Base-by-base conservation (phyloP, 2,797 vertebrate species). In the Mormyrus proboscirostris region DNA sequence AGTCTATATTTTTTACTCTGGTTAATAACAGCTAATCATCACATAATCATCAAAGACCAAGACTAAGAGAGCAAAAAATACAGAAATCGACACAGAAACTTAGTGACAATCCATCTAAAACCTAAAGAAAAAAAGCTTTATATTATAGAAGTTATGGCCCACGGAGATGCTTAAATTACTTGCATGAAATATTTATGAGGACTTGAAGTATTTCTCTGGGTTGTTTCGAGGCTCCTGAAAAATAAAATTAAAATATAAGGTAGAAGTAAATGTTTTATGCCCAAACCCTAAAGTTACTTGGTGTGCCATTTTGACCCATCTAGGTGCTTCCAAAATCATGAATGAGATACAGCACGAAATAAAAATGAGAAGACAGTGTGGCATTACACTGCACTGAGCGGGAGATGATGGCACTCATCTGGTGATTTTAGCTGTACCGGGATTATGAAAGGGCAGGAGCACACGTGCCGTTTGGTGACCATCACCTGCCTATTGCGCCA, bases 181-280 rank as follows among this genome's bases (percentile, higher is more conserved):
- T 47, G 9, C 53, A 89, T 89, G 51, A 89, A 84, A 89, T 84
- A 89, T 89, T 33, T 47, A 89, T 83, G n/a, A 25, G 69, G 41
- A 55, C 10, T 25, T 53, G 2, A 25, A 41, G 41, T 29, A 84
- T 89, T 84, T 84, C 53, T 79, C 53, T 59, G 5, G 53, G 76
- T 83, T 83, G 69, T 82, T 88, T 83, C 76, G 51, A 88, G 73
- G 33, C 85, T 57, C 19, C 25, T 55, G 51, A 41, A 59, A 87
- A 57, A 59, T 84, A 50, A 84, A 84, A 87, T 53, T 87, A 84
- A 84, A 22, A 79, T 59, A 89, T 57, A 79, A 83, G 76, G 73
- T 41, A 22, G 88, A 59, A 51, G 65, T 89, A 84, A 89, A 89
- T 89, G 55, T 89, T 89, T 89, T 6, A 89, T 89, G 73, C n/a